Evolutionary conservation across 2,888 invertebrate genomes (phyloP), one percentile per base, ranked within the genome.

Genomic region (Tipula confusa): DNA sequence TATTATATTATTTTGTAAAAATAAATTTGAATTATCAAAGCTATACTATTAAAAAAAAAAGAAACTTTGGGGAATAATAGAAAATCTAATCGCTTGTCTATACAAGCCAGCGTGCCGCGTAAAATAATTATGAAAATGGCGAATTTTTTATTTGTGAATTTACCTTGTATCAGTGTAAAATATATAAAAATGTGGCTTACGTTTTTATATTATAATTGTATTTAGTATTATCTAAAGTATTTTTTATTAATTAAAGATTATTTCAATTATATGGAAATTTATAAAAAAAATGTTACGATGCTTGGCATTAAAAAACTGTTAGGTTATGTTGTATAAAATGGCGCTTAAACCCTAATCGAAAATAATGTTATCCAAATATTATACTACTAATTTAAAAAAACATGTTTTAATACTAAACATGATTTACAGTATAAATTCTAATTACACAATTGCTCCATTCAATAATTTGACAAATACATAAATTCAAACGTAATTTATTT

Each of bases 281-380:
- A 33, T 1, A 31, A 64, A 64, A 24, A 7, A 6, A n/a, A 24
- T 9, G 11, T n/a, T n/a, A 43, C 64, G 24, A 64, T 64, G 64
- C 24, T 64, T 64, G 64, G 24, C 64, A 24, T 64, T 24, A 64
- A 15, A 24, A 11, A 64, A 64, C 64, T 64, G 64, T 64, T 64
- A 24, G 64, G 64, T 64, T 64, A 64, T 64, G 64, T 64, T 64
- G 24, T 64, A 64, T 18, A 64, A 64, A 64, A 64, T 64, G 64
- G 64, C 64, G 64, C 64, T 64, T 64, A 64, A 64, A 64, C 0
- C 24, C 24, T 24, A 64, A 18, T 64, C 64, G 9, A 64, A 64
- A 11, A 24, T 24, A 64, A 24, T 64, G 9, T 24, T 64, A 64
- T 64, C n/a, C n/a, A n/a, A n/a, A n/a, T n/a, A n/a, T n/a, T n/a